Evolutionary conservation across 2,888 invertebrate genomes (phyloP), one percentile per base, ranked within the genome.

Genomic region (Tethea ocularis): DNA sequence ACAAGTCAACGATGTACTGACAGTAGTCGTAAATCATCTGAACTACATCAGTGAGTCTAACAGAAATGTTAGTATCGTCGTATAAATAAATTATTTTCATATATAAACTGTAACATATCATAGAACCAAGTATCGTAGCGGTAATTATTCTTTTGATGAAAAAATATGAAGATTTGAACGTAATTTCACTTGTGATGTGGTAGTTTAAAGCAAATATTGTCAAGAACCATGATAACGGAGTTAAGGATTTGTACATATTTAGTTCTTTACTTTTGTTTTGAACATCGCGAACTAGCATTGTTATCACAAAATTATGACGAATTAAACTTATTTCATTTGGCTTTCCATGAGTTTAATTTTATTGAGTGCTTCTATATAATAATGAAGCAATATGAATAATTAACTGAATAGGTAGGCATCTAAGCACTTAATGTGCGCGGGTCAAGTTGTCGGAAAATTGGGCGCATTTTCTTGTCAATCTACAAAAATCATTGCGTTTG

Each of bases 1-100:
- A 80, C 60, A 91, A 70, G 68, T 91, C 91, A 0, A 88, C 75
- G 0, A 75, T 52, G 55, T 86, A 89, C 69, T 88, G 89, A 36
- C 64, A 71, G 56, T 79, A 75, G 60, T 90, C 89, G 60, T 76
- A 84, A 29, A 84, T 54, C 68, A 78, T 80, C 71, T 91, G 89
- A 6, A 82, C 57, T 1, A 65, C 64, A 60, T 90, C 89, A 22
- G 86, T 87, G 29, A 87, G 60, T 69, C 69, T 82, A 23, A 91
- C 78, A 8, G 89, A 88, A 4, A 67, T 36, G 15, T 72, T 74
- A 13, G 86, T 20, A 7, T 52, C 22, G 1, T 54, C 26, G 59
- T 81, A 84, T 15, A 82, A 29, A 62, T 80, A 60, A 1, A 22
- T 56, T 51, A 82, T 63, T 79, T 88, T 90, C 60, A 74, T 85